Evolutionary conservation across 64 coral and sea anemone species (phyloP).

Genomic region (Anthopleura sola): DNA sequence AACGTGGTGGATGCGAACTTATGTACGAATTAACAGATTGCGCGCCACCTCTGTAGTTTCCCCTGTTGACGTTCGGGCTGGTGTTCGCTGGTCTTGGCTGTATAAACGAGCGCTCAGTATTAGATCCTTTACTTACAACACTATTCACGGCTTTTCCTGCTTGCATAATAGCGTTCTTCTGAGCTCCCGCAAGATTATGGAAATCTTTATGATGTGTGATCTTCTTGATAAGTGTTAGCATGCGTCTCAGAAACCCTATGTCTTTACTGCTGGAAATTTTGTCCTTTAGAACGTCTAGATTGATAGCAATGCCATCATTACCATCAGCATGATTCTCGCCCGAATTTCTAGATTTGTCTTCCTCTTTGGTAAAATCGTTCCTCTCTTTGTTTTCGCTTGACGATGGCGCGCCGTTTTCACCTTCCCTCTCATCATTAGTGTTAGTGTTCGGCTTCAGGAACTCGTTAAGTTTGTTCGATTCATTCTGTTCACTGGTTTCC

Average conservation of each 20-base stretch:
- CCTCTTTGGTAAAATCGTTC: neutral
- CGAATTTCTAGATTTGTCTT: neutral
- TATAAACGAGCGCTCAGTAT: neutral
- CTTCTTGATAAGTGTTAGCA: constrained; percentile 82
- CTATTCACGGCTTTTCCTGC: constrained; percentile 41
- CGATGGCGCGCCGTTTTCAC: neutral
- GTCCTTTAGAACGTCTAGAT: constrained; percentile 75
- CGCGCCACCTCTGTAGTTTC: neutral
- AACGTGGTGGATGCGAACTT: neutral
- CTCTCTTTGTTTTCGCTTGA: neutral
- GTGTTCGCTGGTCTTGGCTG: neutral
- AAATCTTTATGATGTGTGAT: constrained; percentile 94
- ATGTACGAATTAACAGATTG: neutral
- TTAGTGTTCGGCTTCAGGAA: neutral
- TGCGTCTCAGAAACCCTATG: constrained; percentile 71
- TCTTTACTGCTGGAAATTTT: constrained; percentile 81
- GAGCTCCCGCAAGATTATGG: constrained; percentile 53
- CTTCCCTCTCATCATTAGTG: neutral
- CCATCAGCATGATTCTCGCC: neutral
- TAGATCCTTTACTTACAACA: neutral
- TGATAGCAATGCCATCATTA: constrained; percentile 44
- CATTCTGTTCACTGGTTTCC: neutral
- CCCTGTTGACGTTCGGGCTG: neutral
- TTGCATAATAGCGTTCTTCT: constrained; percentile 56
- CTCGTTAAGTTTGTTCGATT: neutral